Evolutionary conservation across 1,140 invertebrate species (phyloP).

Genomic region (Panagrolaimus sp.): DNA sequence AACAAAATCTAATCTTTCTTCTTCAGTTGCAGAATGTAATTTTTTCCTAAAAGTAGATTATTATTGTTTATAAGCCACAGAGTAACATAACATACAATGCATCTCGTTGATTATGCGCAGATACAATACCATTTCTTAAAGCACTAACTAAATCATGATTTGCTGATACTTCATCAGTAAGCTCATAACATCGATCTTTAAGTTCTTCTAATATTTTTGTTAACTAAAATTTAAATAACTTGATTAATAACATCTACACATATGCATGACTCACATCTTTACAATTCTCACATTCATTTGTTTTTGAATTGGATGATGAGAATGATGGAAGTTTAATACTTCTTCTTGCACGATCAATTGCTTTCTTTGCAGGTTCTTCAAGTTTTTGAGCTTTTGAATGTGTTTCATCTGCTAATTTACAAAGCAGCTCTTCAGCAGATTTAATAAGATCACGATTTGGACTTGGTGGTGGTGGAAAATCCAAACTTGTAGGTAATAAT

Average conservation of each 20-base stretch:
- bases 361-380: slow-evolving; percentile 26
- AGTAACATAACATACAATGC: slow-evolving; percentile 13
- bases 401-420: slow-evolving; percentile 17
- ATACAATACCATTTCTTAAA: slow-evolving; percentile 28
- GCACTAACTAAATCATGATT: slow-evolving; percentile 32
- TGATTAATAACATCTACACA: not conserved
- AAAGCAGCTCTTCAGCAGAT: slow-evolving; percentile 1
- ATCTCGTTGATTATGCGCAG: slow-evolving; percentile 37
- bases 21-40: slow-evolving; percentile 26
- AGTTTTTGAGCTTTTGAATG: slow-evolving; percentile 7
- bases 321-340: slow-evolving; percentile 23
- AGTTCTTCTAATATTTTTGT: slow-evolving; percentile 13
- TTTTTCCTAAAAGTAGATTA: slow-evolving; percentile 16
- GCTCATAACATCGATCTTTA: slow-evolving; percentile 31
- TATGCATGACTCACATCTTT: slow-evolving; percentile 13
- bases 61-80: not conserved
- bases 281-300: slow-evolving; percentile 25
- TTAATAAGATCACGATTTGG: slow-evolving; percentile 10
- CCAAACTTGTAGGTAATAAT: slow-evolving; percentile 24
- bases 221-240: not conserved
- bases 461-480: slow-evolving; percentile 22
- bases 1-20: slow-evolving; percentile 36
- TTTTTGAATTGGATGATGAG: not conserved
- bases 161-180: slow-evolving; percentile 35
- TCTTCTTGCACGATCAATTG: slow-evolving; percentile 23